phyloP scores from a whole-genome alignment of 2,888 invertebrate genomes.

The Hetaerina titia region DNA sequence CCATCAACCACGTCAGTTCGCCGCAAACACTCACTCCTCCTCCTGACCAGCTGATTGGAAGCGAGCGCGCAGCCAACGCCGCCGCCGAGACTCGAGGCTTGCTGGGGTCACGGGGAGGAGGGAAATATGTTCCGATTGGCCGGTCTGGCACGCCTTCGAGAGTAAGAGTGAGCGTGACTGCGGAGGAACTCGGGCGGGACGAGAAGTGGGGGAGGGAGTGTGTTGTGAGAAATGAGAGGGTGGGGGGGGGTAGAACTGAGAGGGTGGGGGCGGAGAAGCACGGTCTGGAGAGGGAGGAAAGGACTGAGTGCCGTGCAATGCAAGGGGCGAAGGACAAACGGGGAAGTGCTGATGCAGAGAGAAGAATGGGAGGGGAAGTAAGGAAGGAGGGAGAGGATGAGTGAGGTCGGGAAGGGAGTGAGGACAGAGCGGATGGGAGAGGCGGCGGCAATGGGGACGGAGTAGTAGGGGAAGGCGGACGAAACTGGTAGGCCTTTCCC shows the following conservation, averaged over 20 bases:
- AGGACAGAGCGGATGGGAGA: too few species aligned
- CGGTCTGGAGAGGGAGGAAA: background rate
- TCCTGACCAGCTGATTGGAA: conserved; percentile 26
- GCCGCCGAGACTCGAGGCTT: background rate
- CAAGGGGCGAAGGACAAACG: conserved; percentile 8
- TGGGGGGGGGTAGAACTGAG: background rate
- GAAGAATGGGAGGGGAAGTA: background rate
- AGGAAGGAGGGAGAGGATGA: background rate
- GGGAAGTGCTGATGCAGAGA: conserved; percentile 22
- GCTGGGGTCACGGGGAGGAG: conserved; percentile 35
- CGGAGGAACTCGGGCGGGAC: conserved; percentile 9
- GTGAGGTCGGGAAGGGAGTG: too few species aligned
- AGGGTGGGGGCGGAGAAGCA: background rate
- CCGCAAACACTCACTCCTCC: too few species aligned
- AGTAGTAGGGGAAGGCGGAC: background rate
- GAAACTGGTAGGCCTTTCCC: background rate
- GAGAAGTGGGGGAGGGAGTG: background rate
- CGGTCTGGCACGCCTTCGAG: conserved; percentile 17
- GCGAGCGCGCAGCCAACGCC: background rate
- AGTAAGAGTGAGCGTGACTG: background rate
- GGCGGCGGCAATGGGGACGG: background rate
- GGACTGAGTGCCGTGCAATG: background rate
- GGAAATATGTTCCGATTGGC: conserved; percentile 44
- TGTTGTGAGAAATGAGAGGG: background rate
- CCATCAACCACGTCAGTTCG: background rate